Evolutionary conservation across 2,888 invertebrate species (phyloP).

Genomic region (Chrysolina haemoptera): DNA sequence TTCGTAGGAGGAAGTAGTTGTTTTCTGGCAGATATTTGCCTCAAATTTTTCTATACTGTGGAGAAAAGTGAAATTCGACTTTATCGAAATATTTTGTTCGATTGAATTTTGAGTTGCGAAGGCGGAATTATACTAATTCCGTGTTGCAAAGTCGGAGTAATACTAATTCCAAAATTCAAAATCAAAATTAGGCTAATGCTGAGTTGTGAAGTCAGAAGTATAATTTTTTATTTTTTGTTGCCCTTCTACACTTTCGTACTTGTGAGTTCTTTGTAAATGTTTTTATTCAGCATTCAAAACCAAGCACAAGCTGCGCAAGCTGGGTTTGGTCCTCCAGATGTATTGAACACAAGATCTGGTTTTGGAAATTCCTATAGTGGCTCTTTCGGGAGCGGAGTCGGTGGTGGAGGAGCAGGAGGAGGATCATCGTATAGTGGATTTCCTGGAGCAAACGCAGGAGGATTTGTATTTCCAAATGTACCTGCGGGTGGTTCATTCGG

Average conservation of each 20-base stretch:
- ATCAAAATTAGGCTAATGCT: too few relatives aligned
- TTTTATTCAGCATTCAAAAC: slow-evolving; percentile 28
- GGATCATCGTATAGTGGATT: slow-evolving; percentile 43
- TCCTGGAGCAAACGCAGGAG: slow-evolving; percentile 26
- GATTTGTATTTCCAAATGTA: slow-evolving; percentile 36
- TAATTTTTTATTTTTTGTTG: too few relatives aligned
- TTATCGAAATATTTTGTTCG: too few relatives aligned
- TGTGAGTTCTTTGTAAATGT: slow-evolving; percentile 17
- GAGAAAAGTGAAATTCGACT: too few relatives aligned
- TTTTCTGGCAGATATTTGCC: too few relatives aligned
- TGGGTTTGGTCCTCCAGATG: slow-evolving; percentile 10
- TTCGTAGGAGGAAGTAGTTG: too few relatives aligned
- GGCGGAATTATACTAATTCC: too few relatives aligned
- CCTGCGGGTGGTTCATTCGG: slow-evolving; percentile 43
- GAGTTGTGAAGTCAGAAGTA: too few relatives aligned
- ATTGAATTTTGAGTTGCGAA: too few relatives aligned
- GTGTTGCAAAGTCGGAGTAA: too few relatives aligned
- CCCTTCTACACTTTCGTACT: not conserved
- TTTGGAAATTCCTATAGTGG: slow-evolving; percentile 41
- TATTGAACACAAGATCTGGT: slow-evolving; percentile 20
- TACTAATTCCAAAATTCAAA: too few relatives aligned
- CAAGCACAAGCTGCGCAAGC: slow-evolving; percentile 32
- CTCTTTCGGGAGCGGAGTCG: slow-evolving; percentile 36
- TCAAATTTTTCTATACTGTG: too few relatives aligned
- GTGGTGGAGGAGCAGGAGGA: slow-evolving; percentile 48